Evolutionary conservation across 2,888 invertebrate genomes (phyloP).

Genomic region (Prosapia bicincta): DNA sequence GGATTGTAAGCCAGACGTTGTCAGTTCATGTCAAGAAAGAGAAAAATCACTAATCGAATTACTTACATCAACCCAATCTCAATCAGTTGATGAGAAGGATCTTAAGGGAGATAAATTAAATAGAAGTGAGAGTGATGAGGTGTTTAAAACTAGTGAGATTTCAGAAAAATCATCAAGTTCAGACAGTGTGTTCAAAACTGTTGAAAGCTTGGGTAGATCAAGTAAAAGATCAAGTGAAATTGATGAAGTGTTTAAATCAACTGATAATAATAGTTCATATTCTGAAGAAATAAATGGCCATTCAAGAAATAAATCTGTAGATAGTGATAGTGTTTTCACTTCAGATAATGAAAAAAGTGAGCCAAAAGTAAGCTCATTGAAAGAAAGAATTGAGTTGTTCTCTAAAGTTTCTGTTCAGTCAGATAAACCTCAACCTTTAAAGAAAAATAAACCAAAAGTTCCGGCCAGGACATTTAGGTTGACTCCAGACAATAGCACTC

Average conservation of each 20-base stretch:
- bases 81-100: background rate
- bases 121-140: slow-evolving; percentile 21
- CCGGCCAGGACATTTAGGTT: slow-evolving; percentile 34
- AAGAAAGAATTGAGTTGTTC: slow-evolving; percentile 40
- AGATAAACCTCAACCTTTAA: slow-evolving; percentile 14
- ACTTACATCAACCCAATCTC: slow-evolving; percentile 20
- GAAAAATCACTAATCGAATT: slow-evolving; percentile 20
- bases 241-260: slow-evolving; percentile 17
- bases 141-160: slow-evolving; percentile 14
- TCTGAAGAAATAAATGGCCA: background rate
- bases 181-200: slow-evolving; percentile 24
- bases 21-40: slow-evolving; percentile 25
- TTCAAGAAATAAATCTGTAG: slow-evolving; percentile 16
- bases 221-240: slow-evolving; percentile 26
- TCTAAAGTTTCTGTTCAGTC: slow-evolving; percentile 30
- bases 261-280: slow-evolving; percentile 8
- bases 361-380: slow-evolving; percentile 33
- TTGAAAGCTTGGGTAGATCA: slow-evolving; percentile 20
- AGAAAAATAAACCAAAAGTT: slow-evolving; percentile 36
- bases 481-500: slow-evolving; percentile 21
- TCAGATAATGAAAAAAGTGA: slow-evolving; percentile 25
- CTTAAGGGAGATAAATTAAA: background rate
- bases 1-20: slow-evolving; percentile 27
- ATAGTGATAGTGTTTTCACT: slow-evolving; percentile 21
- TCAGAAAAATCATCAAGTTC: slow-evolving; percentile 22